Percentiles rank a stretch among this genome's conserved stretches.
Evolutionary conservation across 2,113 vertebrate genomes (phyloP).

Genomic region (Antennarius striatus): DNA sequence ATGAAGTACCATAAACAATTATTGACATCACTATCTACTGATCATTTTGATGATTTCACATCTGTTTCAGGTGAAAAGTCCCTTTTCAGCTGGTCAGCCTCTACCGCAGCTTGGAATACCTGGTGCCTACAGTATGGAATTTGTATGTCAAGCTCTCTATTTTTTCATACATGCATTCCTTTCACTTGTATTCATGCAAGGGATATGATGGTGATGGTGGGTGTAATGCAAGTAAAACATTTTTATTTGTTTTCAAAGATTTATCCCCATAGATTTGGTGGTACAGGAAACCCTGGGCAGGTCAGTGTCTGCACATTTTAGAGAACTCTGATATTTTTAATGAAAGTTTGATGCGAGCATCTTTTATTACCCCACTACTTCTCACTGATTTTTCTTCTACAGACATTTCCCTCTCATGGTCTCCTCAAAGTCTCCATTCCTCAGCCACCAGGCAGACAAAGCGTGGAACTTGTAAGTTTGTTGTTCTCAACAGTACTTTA

Average conservation of each 20-base stretch:
- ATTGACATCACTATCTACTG: too few relatives aligned
- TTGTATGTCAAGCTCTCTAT: slow-evolving; percentile 59
- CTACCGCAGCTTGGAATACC: slow-evolving; percentile 50
- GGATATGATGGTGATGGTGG: too few relatives aligned
- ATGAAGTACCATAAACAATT: too few relatives aligned
- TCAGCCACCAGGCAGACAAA: slow-evolving; percentile 79
- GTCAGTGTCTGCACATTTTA: slow-evolving; percentile 36
- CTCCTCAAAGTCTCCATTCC: slow-evolving; percentile 80
- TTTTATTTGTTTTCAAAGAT: slow-evolving; percentile 23
- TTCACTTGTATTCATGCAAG: background rate
- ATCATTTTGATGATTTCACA: background rate
- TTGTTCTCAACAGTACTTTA: too few relatives aligned
- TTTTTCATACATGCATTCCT: background rate
- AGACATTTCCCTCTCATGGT: slow-evolving; percentile 62
- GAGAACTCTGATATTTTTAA: background rate
- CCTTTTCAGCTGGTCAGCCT: slow-evolving; percentile 34
- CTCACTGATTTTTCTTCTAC: background rate
- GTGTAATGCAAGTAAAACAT: background rate
- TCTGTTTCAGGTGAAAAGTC: slow-evolving; percentile 51
- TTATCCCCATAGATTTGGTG: slow-evolving; percentile 62
- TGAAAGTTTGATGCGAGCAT: too few relatives aligned
- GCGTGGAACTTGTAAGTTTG: slow-evolving; percentile 78
- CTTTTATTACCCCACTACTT: too few relatives aligned
- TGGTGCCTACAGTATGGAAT: slow-evolving; percentile 76
- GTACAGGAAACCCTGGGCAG: slow-evolving; percentile 46